Percentiles rank a stretch among this genome's conserved stretches.
Conservation (phyloP, 1,140 invertebrate genomes). For the Drosophila dunni region DNA sequence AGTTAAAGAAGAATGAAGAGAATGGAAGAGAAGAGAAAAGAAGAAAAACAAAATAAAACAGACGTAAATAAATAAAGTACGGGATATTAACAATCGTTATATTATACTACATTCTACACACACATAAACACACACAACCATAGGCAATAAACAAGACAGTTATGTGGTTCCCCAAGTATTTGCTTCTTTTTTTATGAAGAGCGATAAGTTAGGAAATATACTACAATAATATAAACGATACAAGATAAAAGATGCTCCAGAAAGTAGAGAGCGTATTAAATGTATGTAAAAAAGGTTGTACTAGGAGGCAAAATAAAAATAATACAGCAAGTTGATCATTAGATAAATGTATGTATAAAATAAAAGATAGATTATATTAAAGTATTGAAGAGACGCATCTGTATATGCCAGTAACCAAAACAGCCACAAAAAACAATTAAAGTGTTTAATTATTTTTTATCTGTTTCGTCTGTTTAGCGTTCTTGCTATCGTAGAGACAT, state of each 20-base stretch:
- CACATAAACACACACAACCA: background rate
- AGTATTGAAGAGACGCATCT: too few relatives aligned
- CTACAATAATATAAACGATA: background rate
- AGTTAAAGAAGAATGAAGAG: background rate
- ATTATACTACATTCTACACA: background rate
- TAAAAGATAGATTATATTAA: too few relatives aligned
- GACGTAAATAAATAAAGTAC: background rate
- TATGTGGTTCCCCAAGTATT: background rate
- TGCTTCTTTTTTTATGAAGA: background rate
- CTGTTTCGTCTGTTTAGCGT: too few relatives aligned
- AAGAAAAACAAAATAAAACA: background rate
- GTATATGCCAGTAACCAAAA: too few relatives aligned
- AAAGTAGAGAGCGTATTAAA: background rate
- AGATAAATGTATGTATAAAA: too few relatives aligned
- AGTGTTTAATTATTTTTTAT: too few relatives aligned
- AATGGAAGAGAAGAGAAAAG: background rate
- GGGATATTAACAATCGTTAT: constrained; percentile 1
- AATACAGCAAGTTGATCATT: too few relatives aligned
- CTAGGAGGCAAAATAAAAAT: background rate
- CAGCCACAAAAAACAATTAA: too few relatives aligned
- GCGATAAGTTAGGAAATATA: background rate
- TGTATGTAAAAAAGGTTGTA: too few relatives aligned
- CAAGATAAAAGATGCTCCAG: background rate
- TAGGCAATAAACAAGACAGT: background rate
- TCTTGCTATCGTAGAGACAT: too few relatives aligned